Evolutionary conservation across 2,113 vertebrate species (phyloP), one percentile per base, ranked within the genome.

Genomic region (Saguinus midas): DNA sequence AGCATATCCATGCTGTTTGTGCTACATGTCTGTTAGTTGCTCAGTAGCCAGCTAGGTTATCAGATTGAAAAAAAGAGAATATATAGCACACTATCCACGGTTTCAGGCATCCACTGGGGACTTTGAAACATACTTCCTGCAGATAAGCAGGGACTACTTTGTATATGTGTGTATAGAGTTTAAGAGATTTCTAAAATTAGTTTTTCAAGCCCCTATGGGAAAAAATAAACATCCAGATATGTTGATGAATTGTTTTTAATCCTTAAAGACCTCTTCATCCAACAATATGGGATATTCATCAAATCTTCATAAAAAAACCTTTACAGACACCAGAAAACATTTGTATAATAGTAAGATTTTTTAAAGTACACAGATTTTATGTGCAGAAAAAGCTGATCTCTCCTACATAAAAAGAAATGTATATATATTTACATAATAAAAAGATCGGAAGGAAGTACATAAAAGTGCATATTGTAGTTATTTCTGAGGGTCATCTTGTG

Each of bases 231-330:
- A 84, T 21, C 92, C 35, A 88, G 68, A 95, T 58, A 91, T 8
- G 57, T 4, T 52, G 68, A 64, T 17, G 7, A 14, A 57, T 52
- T 57, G 20, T 82, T 91, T 40, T 17, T 45, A 64, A 45, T 8
- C 16, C n/a, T 43, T 18, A 64, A 55, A 37, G 48, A 76, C 27
- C 72, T 72, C 43, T 95, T 88, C 29, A 93, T 35, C 75, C 29
- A 85, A 72, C 4, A 85, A 73, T 68, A 85, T 40, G 6, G 13
- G 52, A 64, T 64, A 92, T 87, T 87, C 23, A 90, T 50, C 43
- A 92, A 92, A 86, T 57, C 20, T 27, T 95, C 87, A 90, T 35
- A 84, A 85, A 95, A 95, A 37, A 87, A 78, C 92, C 27, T 75
- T 87, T 84, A 95, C 83, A 78, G 45, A 86, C 27, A 91, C 18